Conservation (phyloP, 35 echinoderm and acorn worm species). For the Apostichopus californicus region DNA sequence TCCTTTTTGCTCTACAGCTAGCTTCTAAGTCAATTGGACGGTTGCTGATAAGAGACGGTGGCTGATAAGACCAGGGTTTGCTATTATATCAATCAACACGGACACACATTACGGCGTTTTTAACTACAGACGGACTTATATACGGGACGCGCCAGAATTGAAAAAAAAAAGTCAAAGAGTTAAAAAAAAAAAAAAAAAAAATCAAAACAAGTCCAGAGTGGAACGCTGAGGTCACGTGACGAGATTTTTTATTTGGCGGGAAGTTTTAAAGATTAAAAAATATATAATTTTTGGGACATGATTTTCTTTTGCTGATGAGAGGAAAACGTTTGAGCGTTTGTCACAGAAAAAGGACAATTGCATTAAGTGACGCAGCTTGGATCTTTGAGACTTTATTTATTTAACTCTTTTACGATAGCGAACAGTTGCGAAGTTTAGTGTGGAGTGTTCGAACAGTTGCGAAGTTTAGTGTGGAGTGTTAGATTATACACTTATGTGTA, state of each 20-base stretch:
- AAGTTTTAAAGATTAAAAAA: background rate
- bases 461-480: no score
- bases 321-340: no score
- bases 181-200: no score
- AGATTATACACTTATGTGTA: no score
- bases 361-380: no score
- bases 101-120: background rate
- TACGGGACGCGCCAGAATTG: slow-evolving; percentile 24
- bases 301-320: no score
- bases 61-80: background rate
- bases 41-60: background rate
- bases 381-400: no score
- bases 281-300: no score
- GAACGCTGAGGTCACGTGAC: background rate
- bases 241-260: background rate
- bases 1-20: background rate
- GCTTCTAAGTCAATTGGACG: background rate
- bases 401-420: no score
- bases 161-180: background rate
- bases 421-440: no score
- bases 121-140: background rate
- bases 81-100: slow-evolving; percentile 15
- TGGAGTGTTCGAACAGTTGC: no score
- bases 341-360: no score
- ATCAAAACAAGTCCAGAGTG: background rate